Base-by-base conservation (phyloP, 2,888 invertebrate genomes). In the Trachelus iudaicus region DNA sequence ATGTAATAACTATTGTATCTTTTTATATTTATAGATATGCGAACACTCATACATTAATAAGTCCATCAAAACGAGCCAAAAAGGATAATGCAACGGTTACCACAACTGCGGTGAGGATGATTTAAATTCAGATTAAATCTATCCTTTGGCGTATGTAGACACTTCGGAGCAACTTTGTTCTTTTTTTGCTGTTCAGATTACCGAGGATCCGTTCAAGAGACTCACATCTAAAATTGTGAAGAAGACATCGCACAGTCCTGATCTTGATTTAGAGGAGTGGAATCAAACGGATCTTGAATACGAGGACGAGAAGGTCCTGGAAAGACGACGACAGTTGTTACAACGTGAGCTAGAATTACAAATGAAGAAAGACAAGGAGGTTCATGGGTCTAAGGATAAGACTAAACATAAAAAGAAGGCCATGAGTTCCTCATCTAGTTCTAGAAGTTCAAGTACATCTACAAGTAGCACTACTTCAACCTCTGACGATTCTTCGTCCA, bases 241-340 rank as follows among this genome's bases (percentile, higher is more conserved):
- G 82, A 92, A 91, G 78, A 82, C 83, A 75, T 88, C 93, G 89
- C 89, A 92, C 82, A 94, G 94, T 87, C 94, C 95, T 77, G 95
- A 95, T 85, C 90, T 92, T 79, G 95, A 95, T 90, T 94, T 95
- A 92, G 95, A 95, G 89, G 94, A 94, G 90, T 96, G 96, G 96
- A 95, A 96, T 91, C 95, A 95, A 91, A 95, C 94, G 89, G 95
- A 95, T 92, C 91, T 96, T 92, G 96, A 96, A 90, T 96, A 95
- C 92, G 96, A 96, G 82, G 96, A 96, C 92, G 95, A 96, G 81
- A 96, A 96, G 90, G 95, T 95, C 83, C 93, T 96, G 88, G 96
- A 96, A 91, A 95, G 95, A 90, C 93, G 96, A 85, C 93, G 96
- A 82, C 95, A 94, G 89, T 94, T 96, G 89, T 92, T 96, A 87